Conservation (phyloP, 92 coral and sea anemone species). For the Porites lobata region DNA sequence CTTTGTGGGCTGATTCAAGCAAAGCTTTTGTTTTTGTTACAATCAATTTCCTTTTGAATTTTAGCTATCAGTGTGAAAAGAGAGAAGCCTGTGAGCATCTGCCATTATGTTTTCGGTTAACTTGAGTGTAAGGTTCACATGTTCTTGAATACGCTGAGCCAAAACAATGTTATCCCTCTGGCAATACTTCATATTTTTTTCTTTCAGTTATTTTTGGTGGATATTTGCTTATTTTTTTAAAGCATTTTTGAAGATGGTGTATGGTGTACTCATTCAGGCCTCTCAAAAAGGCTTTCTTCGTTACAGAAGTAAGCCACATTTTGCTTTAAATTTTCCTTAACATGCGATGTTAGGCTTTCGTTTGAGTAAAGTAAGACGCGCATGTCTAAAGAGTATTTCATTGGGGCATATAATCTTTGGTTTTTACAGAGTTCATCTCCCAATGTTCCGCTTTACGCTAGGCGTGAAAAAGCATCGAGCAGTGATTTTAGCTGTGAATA, state of each 20-base stretch:
- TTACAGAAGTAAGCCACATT: neutral
- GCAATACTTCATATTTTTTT: neutral
- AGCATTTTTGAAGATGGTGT: neutral
- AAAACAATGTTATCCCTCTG: neutral
- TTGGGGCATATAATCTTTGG: constrained; percentile 4
- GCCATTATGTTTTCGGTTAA: neutral
- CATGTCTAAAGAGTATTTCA: constrained; percentile 12
- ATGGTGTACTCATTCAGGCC: neutral
- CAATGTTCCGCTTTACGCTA: constrained; percentile 18
- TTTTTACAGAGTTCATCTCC: constrained; percentile 28
- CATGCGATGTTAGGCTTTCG: constrained; percentile 22
- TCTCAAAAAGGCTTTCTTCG: constrained; percentile 11
- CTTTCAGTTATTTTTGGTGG: neutral
- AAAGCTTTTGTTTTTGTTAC: neutral
- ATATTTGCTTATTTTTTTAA: neutral
- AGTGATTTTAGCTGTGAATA: constrained; percentile 41
- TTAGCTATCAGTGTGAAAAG: neutral
- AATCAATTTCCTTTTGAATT: neutral
- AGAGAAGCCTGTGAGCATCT: neutral
- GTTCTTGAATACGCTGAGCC: neutral
- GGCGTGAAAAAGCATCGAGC: constrained; percentile 22
- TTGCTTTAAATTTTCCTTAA: neutral
- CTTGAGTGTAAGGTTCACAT: neutral
- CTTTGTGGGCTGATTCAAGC: neutral
- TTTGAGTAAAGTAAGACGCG: constrained; percentile 6